Evolutionary conservation across 1,140 invertebrate genomes (phyloP).

Genomic region (Macrostomum lignano): DNA sequence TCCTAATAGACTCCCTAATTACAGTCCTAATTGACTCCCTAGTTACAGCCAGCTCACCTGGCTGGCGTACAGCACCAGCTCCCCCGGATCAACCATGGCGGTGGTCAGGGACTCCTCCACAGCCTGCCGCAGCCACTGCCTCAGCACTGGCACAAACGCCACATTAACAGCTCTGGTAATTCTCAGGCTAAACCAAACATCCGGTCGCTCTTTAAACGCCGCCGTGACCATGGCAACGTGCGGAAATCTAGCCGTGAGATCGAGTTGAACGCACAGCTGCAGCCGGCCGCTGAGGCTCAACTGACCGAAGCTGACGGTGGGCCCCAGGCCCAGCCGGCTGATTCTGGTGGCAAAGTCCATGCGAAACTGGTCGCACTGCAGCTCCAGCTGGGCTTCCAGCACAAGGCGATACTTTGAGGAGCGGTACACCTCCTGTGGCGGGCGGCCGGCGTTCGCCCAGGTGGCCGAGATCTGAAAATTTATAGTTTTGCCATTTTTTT

Average conservation of each 20-base stretch:
- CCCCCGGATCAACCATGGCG: no score
- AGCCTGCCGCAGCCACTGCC: no score
- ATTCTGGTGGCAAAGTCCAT: constrained; percentile 29
- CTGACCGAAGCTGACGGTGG: constrained; percentile 31
- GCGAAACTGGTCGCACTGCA: constrained; percentile 31
- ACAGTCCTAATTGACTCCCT: no score
- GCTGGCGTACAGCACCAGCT: no score
- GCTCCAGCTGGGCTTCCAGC: constrained; percentile 29
- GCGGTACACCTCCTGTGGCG: no score
- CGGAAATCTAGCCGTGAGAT: constrained; percentile 31
- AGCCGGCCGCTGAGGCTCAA: constrained; percentile 29
- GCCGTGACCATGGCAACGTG: constrained; percentile 30
- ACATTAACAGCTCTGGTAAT: constrained; percentile 30
- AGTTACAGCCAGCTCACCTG: no score
- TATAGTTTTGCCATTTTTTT: constrained; percentile 2
- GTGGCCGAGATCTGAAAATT: constrained; percentile 9
- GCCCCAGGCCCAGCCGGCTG: constrained; percentile 26
- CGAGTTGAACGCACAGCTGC: constrained; percentile 27
- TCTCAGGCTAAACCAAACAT: constrained; percentile 33
- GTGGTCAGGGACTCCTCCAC: no score
- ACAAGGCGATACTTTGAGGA: constrained; percentile 22
- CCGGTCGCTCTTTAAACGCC: constrained; percentile 32
- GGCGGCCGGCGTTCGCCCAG: constrained; percentile 8
- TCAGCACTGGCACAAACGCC: constrained; percentile 34
- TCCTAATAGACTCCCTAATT: no score